Percentiles rank a stretch among this genome's conserved stretches.
These are phyloP conservation scores for Danionella dracula DNA, from an alignment of 2,797 vertebrate species.

Conservation along the genomic window DNA sequence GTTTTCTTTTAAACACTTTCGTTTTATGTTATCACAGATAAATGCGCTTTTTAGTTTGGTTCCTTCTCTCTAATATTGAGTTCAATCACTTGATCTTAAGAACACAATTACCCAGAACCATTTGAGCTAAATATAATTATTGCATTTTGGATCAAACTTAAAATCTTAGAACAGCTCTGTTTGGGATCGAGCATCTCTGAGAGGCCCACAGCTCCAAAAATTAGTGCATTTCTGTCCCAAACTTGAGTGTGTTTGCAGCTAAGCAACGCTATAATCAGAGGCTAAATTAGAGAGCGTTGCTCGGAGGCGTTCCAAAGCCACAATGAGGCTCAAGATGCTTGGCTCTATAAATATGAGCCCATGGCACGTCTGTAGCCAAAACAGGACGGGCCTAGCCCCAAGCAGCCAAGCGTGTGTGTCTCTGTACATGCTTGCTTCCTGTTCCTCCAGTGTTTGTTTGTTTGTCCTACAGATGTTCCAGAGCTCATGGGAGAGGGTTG, in stretches of 20 bases:
- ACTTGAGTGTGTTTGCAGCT: conserved; percentile 25
- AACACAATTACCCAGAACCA: too few relatives aligned
- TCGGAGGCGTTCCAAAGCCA: conserved; percentile 58
- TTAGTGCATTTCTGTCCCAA: conserved; percentile 30
- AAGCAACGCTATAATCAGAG: conserved; percentile 53
- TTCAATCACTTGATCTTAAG: too few relatives aligned
- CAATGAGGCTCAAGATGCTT: conserved; percentile 65
- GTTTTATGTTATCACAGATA: too few relatives aligned
- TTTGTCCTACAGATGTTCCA: conserved; percentile 66
- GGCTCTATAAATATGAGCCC: conserved; percentile 61
- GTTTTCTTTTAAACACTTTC: too few relatives aligned
- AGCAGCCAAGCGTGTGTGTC: conserved; percentile 32
- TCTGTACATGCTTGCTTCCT: too few relatives aligned
- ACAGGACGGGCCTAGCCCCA: conserved; percentile 49
- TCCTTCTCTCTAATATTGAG: too few relatives aligned
- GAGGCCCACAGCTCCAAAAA: background rate
- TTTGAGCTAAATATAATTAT: too few relatives aligned
- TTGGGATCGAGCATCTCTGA: conserved; percentile 4
- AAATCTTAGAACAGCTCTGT: background rate
- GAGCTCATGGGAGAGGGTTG: conserved; percentile 23
- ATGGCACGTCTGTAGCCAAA: conserved; percentile 41
- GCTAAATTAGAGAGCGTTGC: conserved; percentile 69
- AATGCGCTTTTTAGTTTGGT: too few relatives aligned
- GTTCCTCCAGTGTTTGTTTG: conserved; percentile 45
- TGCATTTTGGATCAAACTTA: conserved; percentile 22